These are phyloP conservation scores for Neodiprion virginianus DNA, from an alignment of 1,140 invertebrate species.

Conservation along the genomic window DNA sequence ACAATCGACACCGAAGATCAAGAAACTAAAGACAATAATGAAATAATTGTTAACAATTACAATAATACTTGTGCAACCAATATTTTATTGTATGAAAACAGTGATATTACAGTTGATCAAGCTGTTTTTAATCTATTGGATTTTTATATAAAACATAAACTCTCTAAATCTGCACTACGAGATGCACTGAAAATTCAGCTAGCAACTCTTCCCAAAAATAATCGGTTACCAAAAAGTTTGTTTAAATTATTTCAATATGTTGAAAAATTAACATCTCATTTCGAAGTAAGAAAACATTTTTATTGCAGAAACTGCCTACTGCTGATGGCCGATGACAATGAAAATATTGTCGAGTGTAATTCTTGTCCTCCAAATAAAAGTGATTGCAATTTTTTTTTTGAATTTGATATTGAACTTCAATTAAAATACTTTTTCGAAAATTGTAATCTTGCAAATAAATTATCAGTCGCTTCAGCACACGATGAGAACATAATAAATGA, in stretches of 20 bases:
- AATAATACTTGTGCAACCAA: no score
- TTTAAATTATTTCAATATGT: slow-evolving; percentile 25
- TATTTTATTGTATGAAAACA: no score
- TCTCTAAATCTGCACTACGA: no score
- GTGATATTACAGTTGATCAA: no score
- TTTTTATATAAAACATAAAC: no score
- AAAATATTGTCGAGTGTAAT: slow-evolving; percentile 4
- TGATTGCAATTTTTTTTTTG: slow-evolving; percentile 20
- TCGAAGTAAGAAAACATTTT: slow-evolving; percentile 27
- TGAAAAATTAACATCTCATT: slow-evolving; percentile 16
- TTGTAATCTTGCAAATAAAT: slow-evolving; percentile 27
- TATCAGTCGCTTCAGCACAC: not conserved
- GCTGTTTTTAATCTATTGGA: no score
- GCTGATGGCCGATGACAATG: slow-evolving; percentile 9
- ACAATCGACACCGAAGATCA: no score
- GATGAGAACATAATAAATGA: slow-evolving; percentile 26
- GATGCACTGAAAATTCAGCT: no score
- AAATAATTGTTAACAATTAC: no score
- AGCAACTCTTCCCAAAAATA: slow-evolving; percentile 3
- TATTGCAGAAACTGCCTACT: slow-evolving; percentile 28
- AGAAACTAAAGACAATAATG: no score
- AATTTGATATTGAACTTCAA: slow-evolving; percentile 28
- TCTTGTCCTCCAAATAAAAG: slow-evolving; percentile 12
- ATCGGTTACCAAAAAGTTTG: slow-evolving; percentile 24
- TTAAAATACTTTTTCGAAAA: slow-evolving; percentile 32